Evolutionary conservation across 2,888 invertebrate genomes (phyloP).

Genomic region (Pasiphila rectangulata): DNA sequence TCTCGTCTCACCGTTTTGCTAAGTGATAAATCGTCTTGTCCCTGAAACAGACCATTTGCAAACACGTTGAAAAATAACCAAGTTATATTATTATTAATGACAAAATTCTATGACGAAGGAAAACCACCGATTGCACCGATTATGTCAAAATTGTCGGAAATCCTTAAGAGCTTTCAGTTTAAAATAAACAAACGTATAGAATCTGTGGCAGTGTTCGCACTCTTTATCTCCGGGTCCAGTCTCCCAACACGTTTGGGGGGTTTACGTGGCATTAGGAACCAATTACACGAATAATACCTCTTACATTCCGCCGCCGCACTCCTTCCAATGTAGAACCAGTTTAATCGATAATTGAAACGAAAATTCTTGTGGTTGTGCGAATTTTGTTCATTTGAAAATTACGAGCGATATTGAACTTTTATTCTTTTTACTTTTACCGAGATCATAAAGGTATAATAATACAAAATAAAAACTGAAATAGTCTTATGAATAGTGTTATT

Average conservation of each 20-base stretch:
- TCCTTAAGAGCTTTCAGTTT: conserved; percentile 6
- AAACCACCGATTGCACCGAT: too few species aligned
- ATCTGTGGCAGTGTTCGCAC: conserved; percentile 44
- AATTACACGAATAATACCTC: conserved; percentile 76
- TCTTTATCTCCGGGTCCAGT: conserved; percentile 77
- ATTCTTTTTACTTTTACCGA: too few species aligned
- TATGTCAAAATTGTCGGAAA: too few species aligned
- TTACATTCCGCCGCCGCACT: conserved; percentile 37
- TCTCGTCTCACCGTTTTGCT: conserved; percentile 11
- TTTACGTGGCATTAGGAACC: conserved; percentile 81
- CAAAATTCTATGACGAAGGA: neutral
- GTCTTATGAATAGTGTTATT: neutral
- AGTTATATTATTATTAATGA: too few species aligned
- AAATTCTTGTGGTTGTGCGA: neutral
- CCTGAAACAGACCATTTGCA: neutral
- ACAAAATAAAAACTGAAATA: too few species aligned
- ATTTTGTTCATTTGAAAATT: neutral
- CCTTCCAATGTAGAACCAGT: conserved; percentile 32
- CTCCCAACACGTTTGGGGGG: conserved; percentile 79
- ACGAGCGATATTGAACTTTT: neutral
- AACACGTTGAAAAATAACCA: too few species aligned
- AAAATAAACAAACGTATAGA: conserved; percentile 30
- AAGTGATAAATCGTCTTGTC: conserved; percentile 10
- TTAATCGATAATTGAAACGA: conserved; percentile 35
- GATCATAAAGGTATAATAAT: too few species aligned